phyloP scores from a whole-genome alignment of 2,113 vertebrate genomes.

The Pteropus alecto region DNA sequence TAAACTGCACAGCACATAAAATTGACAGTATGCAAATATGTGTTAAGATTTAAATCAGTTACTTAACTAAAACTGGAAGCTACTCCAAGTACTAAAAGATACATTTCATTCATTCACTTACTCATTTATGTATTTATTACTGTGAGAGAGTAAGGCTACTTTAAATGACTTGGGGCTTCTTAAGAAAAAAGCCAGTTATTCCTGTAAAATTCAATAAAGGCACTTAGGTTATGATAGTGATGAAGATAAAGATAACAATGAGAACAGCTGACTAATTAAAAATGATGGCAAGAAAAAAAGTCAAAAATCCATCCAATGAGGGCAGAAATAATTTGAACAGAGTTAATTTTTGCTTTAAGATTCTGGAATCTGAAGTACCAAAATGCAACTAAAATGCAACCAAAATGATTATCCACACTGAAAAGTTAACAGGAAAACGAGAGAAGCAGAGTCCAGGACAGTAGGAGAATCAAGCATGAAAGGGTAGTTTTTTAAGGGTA shows the following conservation, averaged over 20 bases:
- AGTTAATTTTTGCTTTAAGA: not conserved
- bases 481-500: not conserved
- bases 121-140: not conserved
- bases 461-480: not conserved
- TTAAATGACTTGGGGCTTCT: not conserved
- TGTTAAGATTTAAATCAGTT: not conserved
- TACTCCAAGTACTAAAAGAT: not conserved
- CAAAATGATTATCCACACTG: not conserved
- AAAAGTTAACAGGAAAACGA: not conserved
- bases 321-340: not conserved
- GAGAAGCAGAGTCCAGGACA: not conserved
- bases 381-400: constrained; percentile 9
- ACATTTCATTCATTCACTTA: not conserved
- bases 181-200: not conserved
- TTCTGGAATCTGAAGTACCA: not conserved
- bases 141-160: not conserved
- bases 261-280: not conserved
- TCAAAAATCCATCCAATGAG: not conserved
- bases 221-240: not conserved
- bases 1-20: not conserved
- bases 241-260: not conserved
- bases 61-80: not conserved
- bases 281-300: not conserved
- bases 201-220: not conserved
- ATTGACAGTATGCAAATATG: not conserved